Conservation (phyloP, 2,888 invertebrate species). For the Lymantria monacha region DNA sequence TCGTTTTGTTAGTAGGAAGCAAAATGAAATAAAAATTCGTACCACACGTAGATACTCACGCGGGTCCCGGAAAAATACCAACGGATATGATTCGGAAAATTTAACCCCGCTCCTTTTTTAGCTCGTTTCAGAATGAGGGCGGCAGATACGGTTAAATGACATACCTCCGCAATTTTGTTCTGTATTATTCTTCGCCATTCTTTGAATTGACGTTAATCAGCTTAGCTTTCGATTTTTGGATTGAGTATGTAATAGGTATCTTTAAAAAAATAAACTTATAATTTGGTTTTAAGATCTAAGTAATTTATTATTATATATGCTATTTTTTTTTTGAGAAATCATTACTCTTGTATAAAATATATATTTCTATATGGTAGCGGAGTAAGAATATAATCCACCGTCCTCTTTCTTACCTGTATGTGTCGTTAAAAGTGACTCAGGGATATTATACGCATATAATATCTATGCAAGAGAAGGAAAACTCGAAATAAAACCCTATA, state of each 20-base stretch:
- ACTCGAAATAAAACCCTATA: too few species aligned
- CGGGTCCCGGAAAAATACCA: slow-evolving; percentile 36
- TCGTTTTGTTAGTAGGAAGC: slow-evolving; percentile 45
- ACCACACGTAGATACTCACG: slow-evolving; percentile 29
- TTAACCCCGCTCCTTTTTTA: slow-evolving; percentile 27
- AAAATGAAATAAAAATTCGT: slow-evolving; percentile 49
- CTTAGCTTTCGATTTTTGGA: neutral
- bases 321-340: too few species aligned
- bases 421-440: too few species aligned
- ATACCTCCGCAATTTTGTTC: slow-evolving; percentile 29
- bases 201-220: slow-evolving; percentile 19
- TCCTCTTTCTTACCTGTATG: too few species aligned
- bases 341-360: too few species aligned
- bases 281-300: too few species aligned
- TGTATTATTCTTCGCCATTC: slow-evolving; percentile 21
- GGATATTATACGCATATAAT: too few species aligned
- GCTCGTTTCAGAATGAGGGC: slow-evolving; percentile 26
- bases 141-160: slow-evolving; percentile 27
- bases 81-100: slow-evolving; percentile 49
- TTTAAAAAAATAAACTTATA: neutral
- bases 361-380: too few species aligned
- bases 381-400: too few species aligned
- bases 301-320: too few species aligned
- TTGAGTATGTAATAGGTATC: neutral
- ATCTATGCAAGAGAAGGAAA: too few species aligned